Evolutionary conservation across 2,888 invertebrate genomes (phyloP).

Genomic region (Noctua janthe): DNA sequence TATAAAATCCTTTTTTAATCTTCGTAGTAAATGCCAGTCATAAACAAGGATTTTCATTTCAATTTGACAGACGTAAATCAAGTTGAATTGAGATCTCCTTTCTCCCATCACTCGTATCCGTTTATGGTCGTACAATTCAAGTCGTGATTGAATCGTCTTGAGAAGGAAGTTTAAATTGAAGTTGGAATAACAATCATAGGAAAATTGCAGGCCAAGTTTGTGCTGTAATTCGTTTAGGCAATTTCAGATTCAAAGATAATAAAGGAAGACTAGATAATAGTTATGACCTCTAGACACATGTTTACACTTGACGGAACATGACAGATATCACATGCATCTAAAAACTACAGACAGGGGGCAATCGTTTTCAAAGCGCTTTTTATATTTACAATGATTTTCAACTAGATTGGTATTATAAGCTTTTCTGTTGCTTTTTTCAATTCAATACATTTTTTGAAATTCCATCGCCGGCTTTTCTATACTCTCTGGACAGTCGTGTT

Average conservation of each 20-base stretch:
- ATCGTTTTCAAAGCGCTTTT: neutral
- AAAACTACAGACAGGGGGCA: neutral
- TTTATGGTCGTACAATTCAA: slow-evolving; percentile 28
- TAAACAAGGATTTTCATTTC: slow-evolving; percentile 41
- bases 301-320: neutral
- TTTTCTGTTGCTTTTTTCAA: neutral
- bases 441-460: neutral
- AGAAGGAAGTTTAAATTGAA: slow-evolving; percentile 9
- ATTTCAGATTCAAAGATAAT: neutral
- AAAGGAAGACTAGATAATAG: slow-evolving; percentile 4
- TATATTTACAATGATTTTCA: neutral
- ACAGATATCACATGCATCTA: neutral
- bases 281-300: neutral
- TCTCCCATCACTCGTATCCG: slow-evolving; percentile 15
- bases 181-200: neutral
- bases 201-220: slow-evolving; percentile 27
- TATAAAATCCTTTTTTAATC: slow-evolving; percentile 44
- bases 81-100: slow-evolving; percentile 38
- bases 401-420: neutral
- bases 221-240: slow-evolving; percentile 4
- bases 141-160: slow-evolving; percentile 25
- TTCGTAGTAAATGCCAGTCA: slow-evolving; percentile 11
- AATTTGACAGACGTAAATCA: slow-evolving; percentile 40
- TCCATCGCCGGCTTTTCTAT: neutral
- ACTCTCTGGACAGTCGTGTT: neutral